A percentile compares a stretch with the other conserved stretches of the same genome.
Conservation (phyloP, 2,797 vertebrate species). For the Linurgus olivaceus region DNA sequence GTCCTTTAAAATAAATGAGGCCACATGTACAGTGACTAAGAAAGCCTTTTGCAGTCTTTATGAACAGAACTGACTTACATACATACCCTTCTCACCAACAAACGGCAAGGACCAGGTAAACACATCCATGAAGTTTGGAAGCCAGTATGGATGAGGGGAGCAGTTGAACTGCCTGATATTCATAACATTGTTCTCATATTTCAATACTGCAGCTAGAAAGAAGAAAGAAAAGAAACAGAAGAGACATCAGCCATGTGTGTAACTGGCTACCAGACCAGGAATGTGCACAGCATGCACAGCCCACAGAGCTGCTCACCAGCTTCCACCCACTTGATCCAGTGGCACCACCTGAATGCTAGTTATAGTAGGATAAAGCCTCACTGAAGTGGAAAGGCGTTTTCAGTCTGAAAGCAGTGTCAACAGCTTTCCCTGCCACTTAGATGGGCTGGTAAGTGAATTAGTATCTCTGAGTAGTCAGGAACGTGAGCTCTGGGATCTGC, state of each 20-base stretch:
- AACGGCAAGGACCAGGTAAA: slow-evolving; percentile 98
- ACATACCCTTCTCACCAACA: slow-evolving; percentile 96
- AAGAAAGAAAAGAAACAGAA: neutral
- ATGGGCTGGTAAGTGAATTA: neutral
- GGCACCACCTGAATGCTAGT: neutral
- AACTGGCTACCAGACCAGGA: neutral
- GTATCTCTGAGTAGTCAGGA: neutral
- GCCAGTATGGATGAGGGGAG: slow-evolving; percentile 96
- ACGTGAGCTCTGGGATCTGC: fast-evolving
- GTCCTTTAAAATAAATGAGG: neutral
- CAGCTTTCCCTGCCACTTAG: neutral
- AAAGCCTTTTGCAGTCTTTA: neutral
- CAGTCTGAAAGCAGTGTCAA: neutral
- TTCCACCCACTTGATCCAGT: neutral
- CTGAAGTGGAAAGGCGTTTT: neutral
- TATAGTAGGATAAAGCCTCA: neutral
- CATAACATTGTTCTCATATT: slow-evolving; percentile 99
- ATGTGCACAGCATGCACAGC: neutral
- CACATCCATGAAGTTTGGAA: slow-evolving; percentile 99
- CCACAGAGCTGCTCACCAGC: neutral
- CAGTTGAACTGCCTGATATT: slow-evolving; percentile 99
- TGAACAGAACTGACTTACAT: neutral
- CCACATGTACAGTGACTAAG: neutral
- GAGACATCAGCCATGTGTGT: neutral
- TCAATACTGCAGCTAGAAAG: slow-evolving; percentile 90